phyloP scores from a whole-genome alignment of 30 jellyfish, hydroid and myxozoan genomes.

The Morbakka virulenta region DNA sequence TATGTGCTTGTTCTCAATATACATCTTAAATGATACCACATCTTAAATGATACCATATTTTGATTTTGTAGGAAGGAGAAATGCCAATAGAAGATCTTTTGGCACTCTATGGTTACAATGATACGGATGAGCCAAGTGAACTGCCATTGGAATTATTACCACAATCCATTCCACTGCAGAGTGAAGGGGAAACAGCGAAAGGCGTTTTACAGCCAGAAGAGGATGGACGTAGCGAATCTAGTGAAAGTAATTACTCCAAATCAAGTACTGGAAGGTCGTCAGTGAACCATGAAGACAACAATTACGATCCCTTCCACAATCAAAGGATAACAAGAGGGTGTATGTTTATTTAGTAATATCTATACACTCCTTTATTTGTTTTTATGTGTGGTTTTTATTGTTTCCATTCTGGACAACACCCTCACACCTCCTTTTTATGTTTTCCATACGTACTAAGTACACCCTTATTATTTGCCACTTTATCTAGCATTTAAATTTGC shows the following conservation, averaged over 20 bases:
- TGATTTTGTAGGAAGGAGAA: conserved; percentile 99
- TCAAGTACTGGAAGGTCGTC: conserved; percentile 54
- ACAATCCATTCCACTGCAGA: conserved; percentile 36
- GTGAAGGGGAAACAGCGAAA: background rate
- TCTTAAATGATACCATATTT: no score
- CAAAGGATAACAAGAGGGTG: conserved; percentile 96
- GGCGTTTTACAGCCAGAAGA: conserved; percentile 27
- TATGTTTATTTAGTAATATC: no score
- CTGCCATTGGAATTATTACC: conserved; percentile 66
- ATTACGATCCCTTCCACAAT: conserved; percentile 92
- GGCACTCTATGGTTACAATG: conserved; percentile 68
- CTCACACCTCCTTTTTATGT: no score
- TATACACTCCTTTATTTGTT: no score
- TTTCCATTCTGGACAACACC: no score
- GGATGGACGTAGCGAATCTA: conserved; percentile 45
- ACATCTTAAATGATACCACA: no score
- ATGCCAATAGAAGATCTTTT: conserved; percentile 97
- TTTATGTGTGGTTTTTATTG: no score
- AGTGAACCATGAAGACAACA: conserved; percentile 56
- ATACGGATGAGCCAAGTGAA: conserved; percentile 62
- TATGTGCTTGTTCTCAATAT: no score
- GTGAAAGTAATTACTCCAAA: conserved; percentile 52
- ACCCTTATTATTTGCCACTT: no score
- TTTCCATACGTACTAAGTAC: no score
- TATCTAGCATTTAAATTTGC: no score